These are phyloP conservation scores for Leptopilina boulardi DNA, from an alignment of 1,140 invertebrate species.

Conservation along the genomic window DNA sequence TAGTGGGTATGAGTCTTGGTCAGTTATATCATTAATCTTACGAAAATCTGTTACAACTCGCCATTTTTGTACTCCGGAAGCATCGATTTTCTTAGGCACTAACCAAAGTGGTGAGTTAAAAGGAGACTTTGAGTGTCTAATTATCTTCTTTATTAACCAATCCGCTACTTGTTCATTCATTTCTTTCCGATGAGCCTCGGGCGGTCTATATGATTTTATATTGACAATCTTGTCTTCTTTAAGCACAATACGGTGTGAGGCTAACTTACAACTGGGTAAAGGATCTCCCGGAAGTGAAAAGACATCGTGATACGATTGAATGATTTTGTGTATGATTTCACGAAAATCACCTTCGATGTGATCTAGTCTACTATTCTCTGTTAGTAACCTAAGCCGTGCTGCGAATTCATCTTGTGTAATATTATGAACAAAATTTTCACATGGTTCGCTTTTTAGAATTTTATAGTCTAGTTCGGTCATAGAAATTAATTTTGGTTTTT, in stretches of 20 bases:
- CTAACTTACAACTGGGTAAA: not conserved
- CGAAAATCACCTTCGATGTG: too few relatives aligned
- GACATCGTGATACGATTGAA: too few relatives aligned
- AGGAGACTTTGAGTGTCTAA: constrained; percentile 58
- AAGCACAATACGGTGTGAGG: not conserved
- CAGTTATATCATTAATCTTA: too few relatives aligned
- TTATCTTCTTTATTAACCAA: constrained; percentile 56
- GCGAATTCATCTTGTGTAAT: too few relatives aligned
- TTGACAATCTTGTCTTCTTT: constrained; percentile 31
- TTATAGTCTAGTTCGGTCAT: too few relatives aligned
- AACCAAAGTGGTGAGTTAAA: constrained; percentile 61
- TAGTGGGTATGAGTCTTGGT: constrained; percentile 68
- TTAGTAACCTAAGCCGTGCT: too few relatives aligned
- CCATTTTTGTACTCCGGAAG: constrained; percentile 50
- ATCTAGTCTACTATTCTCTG: too few relatives aligned
- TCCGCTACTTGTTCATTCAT: constrained; percentile 54
- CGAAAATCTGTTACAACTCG: constrained; percentile 24
- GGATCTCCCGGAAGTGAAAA: not conserved
- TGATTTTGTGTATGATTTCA: too few relatives aligned
- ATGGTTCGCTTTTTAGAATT: not conserved
- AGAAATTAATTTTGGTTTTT: too few relatives aligned
- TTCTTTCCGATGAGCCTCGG: constrained; percentile 52
- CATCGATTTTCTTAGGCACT: constrained; percentile 53
- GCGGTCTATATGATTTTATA: constrained; percentile 53
- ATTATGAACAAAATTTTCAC: too few relatives aligned